Base-by-base conservation (phyloP, 2,113 vertebrate species). In the Donacobius atricapilla region DNA sequence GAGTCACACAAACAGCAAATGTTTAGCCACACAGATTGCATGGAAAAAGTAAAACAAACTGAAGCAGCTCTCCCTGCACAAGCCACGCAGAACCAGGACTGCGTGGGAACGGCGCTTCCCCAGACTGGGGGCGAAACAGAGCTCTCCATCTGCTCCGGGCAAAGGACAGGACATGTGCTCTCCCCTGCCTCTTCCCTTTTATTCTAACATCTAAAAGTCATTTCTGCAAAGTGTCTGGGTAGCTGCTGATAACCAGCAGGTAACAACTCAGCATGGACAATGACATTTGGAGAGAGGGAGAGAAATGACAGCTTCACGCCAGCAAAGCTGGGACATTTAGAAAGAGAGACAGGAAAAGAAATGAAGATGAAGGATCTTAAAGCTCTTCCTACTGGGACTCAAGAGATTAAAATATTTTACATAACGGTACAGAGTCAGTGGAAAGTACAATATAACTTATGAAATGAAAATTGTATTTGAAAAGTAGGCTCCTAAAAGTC, bases 171-270 rank as follows among this genome's bases (percentile, higher is more conserved):
- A 93, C 76, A 10, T 61, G 79, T 88, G 82, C 56, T 90, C 88
- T 93, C 90, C 88, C 44, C 80, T 92, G 88, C 86, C 89, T 94
- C 88, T 92, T 75, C 89, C 7, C 1, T 45, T 95, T 78, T 61
- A 79, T 76, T 93, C 71, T 9, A 84, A 81, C 80, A 96, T 97
- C 94, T 93, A 87, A 96, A 97, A 96, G 90, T 81, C 92, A 87
- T 96, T 96, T 73, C 83, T 96, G 86, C 72, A 78, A 89, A 80
- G 54, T 77, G 86, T 87, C 93, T 95, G 91, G 88, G 86, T 87
- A 89, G 87, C 94, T 96, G 95, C 94, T 96, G 95, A 90, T 96
- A 97, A 94, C 91, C 95, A 95, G 96, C 95, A 94, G 94, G 93
- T 95, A 95, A 93, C 86, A 83, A 56, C 93, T 96, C 96, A 95